phyloP scores from a whole-genome alignment of 2,888 invertebrate genomes.

The Crossocerus cetratus region DNA sequence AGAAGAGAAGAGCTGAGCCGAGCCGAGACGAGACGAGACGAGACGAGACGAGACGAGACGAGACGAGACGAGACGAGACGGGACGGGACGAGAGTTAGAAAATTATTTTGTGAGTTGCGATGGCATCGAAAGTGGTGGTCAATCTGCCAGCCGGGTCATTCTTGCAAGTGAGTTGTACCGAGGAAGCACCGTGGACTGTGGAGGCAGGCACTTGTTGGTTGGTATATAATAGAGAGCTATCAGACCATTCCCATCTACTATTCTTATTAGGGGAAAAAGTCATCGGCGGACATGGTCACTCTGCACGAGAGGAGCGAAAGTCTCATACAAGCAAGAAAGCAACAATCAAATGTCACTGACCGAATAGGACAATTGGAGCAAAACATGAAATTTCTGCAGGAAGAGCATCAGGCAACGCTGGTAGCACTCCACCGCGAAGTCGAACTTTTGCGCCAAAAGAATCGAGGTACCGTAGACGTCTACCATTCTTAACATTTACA shows the following conservation, averaged over 20 bases:
- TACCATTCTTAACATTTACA: too few species aligned
- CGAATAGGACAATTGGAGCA: slow-evolving; percentile 84
- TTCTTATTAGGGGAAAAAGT: slow-evolving; percentile 78
- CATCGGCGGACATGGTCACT: slow-evolving; percentile 76
- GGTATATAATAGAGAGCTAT: too few species aligned
- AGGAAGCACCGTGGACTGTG: too few species aligned
- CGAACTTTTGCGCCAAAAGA: slow-evolving; percentile 84
- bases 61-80: too few species aligned
- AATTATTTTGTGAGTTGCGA: slow-evolving; percentile 62
- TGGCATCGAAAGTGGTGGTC: slow-evolving; percentile 87
- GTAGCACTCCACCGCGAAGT: slow-evolving; percentile 85
- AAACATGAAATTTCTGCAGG: slow-evolving; percentile 86
- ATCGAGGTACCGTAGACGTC: slow-evolving; percentile 81
- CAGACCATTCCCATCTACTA: neutral
- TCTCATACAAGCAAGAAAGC: slow-evolving; percentile 58
- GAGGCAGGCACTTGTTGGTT: too few species aligned
- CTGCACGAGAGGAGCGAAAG: slow-evolving; percentile 73
- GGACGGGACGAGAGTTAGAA: too few species aligned
- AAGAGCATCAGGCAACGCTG: slow-evolving; percentile 86
- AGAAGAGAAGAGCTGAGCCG: too few species aligned
- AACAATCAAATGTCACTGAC: slow-evolving; percentile 62
- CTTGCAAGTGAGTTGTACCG: slow-evolving; percentile 79
- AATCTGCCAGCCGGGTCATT: slow-evolving; percentile 84
- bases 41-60: too few species aligned
- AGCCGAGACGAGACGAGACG: too few species aligned